Conservation (phyloP, 2,888 invertebrate species). For the Stegana nigrithorax region DNA sequence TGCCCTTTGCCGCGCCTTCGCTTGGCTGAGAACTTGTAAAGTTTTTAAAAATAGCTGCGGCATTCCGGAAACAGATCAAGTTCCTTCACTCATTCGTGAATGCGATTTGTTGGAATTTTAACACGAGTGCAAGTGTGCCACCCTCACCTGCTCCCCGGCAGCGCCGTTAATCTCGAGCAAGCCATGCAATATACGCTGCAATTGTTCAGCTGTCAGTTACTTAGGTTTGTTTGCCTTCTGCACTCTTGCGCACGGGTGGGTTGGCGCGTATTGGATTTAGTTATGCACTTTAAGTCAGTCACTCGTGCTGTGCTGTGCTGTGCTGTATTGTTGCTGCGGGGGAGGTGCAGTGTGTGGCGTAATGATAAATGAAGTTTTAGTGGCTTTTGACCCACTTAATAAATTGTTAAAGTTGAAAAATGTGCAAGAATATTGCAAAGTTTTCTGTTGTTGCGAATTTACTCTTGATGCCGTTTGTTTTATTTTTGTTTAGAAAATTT, state of each 20-base stretch:
- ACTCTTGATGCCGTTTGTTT: constrained; percentile 6
- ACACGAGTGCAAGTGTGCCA: constrained; percentile 35
- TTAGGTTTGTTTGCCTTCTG: constrained; percentile 16
- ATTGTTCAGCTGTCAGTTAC: constrained; percentile 37
- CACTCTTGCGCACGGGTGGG: background rate
- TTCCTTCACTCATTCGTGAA: constrained; percentile 58
- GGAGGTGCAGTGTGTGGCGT: constrained; percentile 18
- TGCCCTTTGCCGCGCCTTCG: constrained; percentile 2
- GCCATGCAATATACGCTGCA: too few relatives aligned
- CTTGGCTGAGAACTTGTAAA: constrained; percentile 19
- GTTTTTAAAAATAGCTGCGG: constrained; percentile 51
- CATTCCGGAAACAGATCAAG: constrained; percentile 60
- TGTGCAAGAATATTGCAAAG: constrained; percentile 40
- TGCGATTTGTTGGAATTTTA: constrained; percentile 62
- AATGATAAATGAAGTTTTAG: constrained; percentile 68
- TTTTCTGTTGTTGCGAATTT: constrained; percentile 24
- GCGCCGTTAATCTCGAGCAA: too few relatives aligned
- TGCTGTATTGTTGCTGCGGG: background rate
- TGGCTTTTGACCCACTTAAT: constrained; percentile 67
- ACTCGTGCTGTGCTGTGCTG: background rate
- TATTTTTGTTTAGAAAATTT: background rate
- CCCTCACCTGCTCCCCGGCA: too few relatives aligned
- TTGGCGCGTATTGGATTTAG: background rate
- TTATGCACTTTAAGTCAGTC: background rate
- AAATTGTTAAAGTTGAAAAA: constrained; percentile 63